Evolutionary conservation across 92 coral and sea anemone species (phyloP).

Genomic region (Pocillopora grandis): DNA sequence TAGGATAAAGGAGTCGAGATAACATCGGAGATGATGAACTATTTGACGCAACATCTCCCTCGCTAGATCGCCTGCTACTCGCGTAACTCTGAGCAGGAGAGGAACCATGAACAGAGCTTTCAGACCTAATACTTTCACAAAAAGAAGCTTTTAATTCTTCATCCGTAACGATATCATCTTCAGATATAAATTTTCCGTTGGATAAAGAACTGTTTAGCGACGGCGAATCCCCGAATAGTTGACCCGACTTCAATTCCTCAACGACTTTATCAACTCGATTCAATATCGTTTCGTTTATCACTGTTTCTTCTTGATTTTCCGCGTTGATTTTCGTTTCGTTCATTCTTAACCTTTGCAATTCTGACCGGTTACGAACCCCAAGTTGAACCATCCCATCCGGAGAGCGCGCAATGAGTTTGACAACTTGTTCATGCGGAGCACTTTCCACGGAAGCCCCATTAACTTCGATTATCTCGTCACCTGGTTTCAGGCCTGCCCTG

Average conservation of each 20-base stretch:
- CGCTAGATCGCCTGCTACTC: conserved; percentile 56
- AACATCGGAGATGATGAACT: conserved; percentile 37
- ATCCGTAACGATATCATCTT: conserved; percentile 87
- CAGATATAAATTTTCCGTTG: conserved; percentile 64
- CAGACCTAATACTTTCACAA: conserved; percentile 67
- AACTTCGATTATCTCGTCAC: conserved; percentile 88
- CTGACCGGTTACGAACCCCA: conserved; percentile 65
- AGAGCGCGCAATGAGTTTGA: conserved; percentile 80
- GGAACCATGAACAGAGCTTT: conserved; percentile 62
- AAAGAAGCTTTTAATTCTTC: conserved; percentile 91
- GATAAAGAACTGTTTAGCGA: conserved; percentile 46
- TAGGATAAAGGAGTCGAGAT: conserved; percentile 58
- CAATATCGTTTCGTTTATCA: conserved; percentile 62
- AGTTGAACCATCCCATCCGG: conserved; percentile 79
- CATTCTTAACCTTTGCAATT: conserved; percentile 7
- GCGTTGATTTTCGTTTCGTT: conserved; percentile 27
- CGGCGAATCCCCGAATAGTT: conserved; percentile 60
- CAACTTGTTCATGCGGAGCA: conserved; percentile 87
- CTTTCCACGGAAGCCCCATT: conserved; percentile 84
- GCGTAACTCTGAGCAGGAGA: conserved; percentile 57
- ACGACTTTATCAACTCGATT: conserved; percentile 93
- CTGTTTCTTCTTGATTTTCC: conserved; percentile 55
- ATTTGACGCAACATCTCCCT: conserved; percentile 54
- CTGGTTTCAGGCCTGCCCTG: conserved; percentile 83
- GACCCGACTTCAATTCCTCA: conserved; percentile 86